phyloP scores from a whole-genome alignment of 2,113 vertebrate species.

The Malurus elegans region DNA sequence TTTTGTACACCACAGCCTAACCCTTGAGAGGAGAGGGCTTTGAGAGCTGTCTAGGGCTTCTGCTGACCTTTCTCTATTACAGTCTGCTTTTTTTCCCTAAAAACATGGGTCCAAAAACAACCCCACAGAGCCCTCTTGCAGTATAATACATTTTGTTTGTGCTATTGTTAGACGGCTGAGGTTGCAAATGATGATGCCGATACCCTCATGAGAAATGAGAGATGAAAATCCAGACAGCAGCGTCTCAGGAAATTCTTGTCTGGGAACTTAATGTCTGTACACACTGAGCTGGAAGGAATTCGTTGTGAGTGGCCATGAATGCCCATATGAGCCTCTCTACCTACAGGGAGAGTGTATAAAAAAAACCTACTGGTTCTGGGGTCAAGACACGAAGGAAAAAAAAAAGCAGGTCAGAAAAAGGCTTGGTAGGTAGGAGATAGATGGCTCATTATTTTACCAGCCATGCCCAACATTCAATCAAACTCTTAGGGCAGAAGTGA shows the following conservation, averaged over 20 bases:
- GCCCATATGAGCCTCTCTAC: not conserved
- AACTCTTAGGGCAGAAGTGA: not conserved
- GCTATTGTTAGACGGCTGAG: not conserved
- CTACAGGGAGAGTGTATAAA: not conserved
- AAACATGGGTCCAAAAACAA: not conserved
- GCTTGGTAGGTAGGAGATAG: not conserved
- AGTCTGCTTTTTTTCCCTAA: not conserved
- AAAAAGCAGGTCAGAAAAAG: not conserved
- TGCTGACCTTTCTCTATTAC: not conserved
- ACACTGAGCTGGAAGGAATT: constrained; percentile 9
- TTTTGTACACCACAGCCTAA: not conserved
- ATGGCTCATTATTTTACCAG: not conserved
- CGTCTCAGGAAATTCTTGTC: not conserved
- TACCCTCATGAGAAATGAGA: not conserved
- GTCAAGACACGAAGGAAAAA: not conserved
- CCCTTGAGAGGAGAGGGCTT: not conserved
- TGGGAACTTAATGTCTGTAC: not conserved
- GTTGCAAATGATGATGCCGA: not conserved
- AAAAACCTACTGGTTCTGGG: not conserved
- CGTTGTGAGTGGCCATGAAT: not conserved
- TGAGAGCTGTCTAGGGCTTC: not conserved
- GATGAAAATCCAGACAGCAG: not conserved
- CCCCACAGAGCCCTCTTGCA: not conserved
- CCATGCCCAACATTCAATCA: not conserved
- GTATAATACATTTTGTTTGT: not conserved